Conservation (phyloP, 2,797 vertebrate species). For the Spatula versicolor region DNA sequence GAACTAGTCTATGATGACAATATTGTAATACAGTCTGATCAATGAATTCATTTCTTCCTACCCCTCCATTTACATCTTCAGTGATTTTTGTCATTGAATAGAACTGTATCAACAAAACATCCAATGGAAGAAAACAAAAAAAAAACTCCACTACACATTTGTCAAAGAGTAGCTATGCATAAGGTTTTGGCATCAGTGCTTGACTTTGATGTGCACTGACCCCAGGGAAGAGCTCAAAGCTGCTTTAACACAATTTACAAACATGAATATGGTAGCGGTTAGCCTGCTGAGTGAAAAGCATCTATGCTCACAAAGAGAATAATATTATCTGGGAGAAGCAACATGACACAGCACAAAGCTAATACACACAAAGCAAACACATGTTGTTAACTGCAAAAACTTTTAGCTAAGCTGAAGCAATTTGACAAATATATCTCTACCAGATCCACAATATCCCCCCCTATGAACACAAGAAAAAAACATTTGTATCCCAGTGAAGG, state of each 20-base stretch:
- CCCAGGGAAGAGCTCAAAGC: neutral
- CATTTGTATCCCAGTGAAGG: neutral
- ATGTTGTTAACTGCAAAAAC: neutral
- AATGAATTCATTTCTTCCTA: neutral
- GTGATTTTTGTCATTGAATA: rapidly evolving
- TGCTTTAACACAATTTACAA: neutral
- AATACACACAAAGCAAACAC: neutral
- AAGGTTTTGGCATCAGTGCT: neutral
- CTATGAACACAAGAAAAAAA: rapidly evolving
- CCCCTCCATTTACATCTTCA: neutral
- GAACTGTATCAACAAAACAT: neutral
- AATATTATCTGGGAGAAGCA: neutral
- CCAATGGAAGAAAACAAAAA: neutral
- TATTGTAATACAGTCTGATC: neutral
- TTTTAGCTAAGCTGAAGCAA: neutral
- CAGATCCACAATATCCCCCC: neutral
- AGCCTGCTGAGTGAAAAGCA: neutral
- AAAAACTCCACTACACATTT: neutral
- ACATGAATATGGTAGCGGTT: neutral
- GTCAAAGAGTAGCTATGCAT: neutral
- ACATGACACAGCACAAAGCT: neutral
- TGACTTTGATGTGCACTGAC: neutral
- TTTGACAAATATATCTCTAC: neutral
- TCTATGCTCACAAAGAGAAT: neutral
- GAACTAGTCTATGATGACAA: neutral